Evolutionary conservation across 2,888 invertebrate species (phyloP).

Genomic region (Cataglyphis albicans): DNA sequence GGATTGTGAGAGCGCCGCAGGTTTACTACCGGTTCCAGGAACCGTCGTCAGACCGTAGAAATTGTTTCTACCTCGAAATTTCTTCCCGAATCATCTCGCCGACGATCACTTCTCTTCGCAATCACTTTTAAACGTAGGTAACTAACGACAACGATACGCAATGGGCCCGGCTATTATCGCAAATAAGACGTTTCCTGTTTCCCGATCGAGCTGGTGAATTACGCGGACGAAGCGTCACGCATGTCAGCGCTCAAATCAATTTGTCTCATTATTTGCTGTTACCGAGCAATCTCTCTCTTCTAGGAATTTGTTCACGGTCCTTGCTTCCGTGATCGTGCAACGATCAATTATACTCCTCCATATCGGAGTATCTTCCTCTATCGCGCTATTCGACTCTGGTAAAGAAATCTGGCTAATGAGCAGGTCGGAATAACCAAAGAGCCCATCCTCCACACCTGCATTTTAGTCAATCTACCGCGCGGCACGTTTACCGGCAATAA

Average conservation of each 20-base stretch:
- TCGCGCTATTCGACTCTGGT: background rate
- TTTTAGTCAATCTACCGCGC: conserved; percentile 60
- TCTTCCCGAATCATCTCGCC: background rate
- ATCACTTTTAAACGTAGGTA: conserved; percentile 26
- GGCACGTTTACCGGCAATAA: conserved; percentile 76
- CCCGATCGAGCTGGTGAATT: conserved; percentile 30
- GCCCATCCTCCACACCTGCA: conserved; percentile 53
- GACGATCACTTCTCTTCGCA: background rate
- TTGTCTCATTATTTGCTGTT: conserved; percentile 25
- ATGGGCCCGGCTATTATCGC: conserved; percentile 38
- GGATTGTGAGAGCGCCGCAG: conserved; percentile 39
- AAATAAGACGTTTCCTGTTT: conserved; percentile 67
- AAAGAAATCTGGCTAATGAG: conserved; percentile 38
- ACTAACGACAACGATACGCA: conserved; percentile 6
- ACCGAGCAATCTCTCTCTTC: background rate
- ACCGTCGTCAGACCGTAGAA: conserved; percentile 44
- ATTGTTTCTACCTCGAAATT: conserved; percentile 45
- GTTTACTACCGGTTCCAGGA: conserved; percentile 70
- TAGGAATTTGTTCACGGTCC: conserved; percentile 11
- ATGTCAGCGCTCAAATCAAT: conserved; percentile 16
- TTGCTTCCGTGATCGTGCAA: background rate
- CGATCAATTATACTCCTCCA: conserved; percentile 22
- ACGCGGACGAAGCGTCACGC: conserved; percentile 4
- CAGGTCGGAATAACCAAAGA: conserved; percentile 26
- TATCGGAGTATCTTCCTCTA: conserved; percentile 16